Conservation (phyloP, 1,140 invertebrate species). For the Euschistus heros region DNA sequence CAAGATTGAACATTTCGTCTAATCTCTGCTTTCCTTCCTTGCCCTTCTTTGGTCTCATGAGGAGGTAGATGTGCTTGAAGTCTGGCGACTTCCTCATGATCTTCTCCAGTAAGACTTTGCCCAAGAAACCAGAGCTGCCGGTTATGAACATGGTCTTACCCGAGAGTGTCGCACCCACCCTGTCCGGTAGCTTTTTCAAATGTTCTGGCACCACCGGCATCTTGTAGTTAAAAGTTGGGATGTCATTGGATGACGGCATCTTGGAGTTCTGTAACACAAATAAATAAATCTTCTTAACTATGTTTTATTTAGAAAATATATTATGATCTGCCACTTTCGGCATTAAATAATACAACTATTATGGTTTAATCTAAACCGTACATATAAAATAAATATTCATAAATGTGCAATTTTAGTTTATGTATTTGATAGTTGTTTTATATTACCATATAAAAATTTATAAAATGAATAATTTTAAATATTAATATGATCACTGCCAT, state of each 20-base stretch:
- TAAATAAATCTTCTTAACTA: no score
- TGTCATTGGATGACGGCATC: constrained; percentile 3
- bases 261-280: not conserved
- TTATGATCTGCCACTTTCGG: no score
- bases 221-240: constrained; percentile 20
- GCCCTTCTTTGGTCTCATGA: constrained; percentile 72
- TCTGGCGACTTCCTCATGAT: constrained; percentile 63
- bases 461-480: no score
- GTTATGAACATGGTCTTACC: constrained; percentile 44
- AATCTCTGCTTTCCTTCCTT: constrained; percentile 56
- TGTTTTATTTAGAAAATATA: no score
- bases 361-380: no score
- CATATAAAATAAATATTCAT: no score
- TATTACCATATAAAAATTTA: no score
- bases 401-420: no score
- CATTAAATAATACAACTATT: no score
- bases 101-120: constrained; percentile 72
- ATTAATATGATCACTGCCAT: no score
- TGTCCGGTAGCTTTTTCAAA: constrained; percentile 20
- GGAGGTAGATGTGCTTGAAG: constrained; percentile 62
- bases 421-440: no score
- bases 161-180: constrained; percentile 48
- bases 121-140: constrained; percentile 54
- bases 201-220: constrained; percentile 20
- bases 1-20: constrained; percentile 49